Base-by-base conservation (phyloP, 2,113 vertebrate species). In the Dipodomys stephensi region DNA sequence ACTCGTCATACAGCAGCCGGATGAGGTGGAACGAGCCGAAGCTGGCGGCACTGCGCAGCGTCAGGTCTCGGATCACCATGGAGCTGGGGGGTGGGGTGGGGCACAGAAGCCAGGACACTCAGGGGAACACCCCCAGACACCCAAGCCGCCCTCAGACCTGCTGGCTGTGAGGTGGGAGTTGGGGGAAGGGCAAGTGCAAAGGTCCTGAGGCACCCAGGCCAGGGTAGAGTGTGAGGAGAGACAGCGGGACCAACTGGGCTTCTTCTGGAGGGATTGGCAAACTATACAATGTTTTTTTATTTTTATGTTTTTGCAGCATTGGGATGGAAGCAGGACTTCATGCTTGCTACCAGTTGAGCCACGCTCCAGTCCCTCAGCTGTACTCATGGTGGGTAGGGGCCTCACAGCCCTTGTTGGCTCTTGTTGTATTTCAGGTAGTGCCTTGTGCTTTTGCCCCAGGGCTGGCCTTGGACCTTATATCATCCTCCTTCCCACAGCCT, bases 31-130 rank as follows among this genome's bases (percentile, higher is more conserved):
- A 99, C 90, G 99, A 99, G 84, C 99, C 99, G 0, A 99, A 99
- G 94, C 99, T 99, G 96, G 99, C 99, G 0, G 99, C 99, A 0
- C 99, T 99, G 94, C 99, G 99, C 96, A 99, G 97, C 65, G 99
- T 99, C 91, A 99, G 98, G 98, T 99, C 99, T 3, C 99, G 98
- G 97, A 99, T 99, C 98, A 99, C 99, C 99, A 99, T 99, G 94
- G 99, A 99, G 97, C 99, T 99, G 97, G 23, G 73, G 76, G 23
- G 68, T 99, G 97, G 23, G 68, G 76, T 18, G 2, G 11, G 68
- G 23, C 22, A 74, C 64, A 0, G 2, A 15, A 2, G 13, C 23
- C 10, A 25, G 46, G 27, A 60, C 27, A 25, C 39, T 2, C n/a
- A 30, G 60, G 23, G 67, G 39, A 25, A 19, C 20, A 25, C 35